Base-by-base conservation (phyloP, 2,113 vertebrate genomes). In the Corydoras sp. region DNA sequence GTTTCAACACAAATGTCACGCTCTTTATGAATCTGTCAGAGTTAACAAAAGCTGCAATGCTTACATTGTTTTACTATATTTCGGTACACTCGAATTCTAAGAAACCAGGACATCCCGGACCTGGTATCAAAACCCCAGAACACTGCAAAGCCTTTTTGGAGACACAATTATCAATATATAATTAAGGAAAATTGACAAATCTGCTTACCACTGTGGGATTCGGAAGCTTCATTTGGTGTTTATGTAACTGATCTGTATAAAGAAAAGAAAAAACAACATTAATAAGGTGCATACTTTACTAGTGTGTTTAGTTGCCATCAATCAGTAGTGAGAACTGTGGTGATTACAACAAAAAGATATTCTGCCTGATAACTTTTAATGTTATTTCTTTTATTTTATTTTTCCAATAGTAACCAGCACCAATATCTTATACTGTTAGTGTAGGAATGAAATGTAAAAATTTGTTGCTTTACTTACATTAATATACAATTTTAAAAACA, bases 31-130 rank as follows among this genome's bases (percentile, higher is more conserved):
- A 67, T 67, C 35, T 56, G 54, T 30, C 65, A 32, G 12, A 13
- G 55, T 72, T 62, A 49, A 30, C 6, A 8, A 30, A n/a, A 24
- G 62, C 59, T 55, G 18, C 24, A 67, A 15, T 48, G 65, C 30
- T 43, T 60, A 66, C 65, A 73, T 54, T 61, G 64, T 67, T 74
- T 62, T 30, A 55, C 51, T 62, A 65, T 60, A 49, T 62, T 74
- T 55, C 35, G 48, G 29, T 30, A 56, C 9, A 3, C 5, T 2
- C 65, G 68, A 24, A 68, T 74, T 68, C 53, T 68, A 55, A 18
- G 30, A 68, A 24, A 60, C 4, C 35, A 10, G 56, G 68, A 50
- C 58, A 24, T 50, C 56, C n/a, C 51, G 7, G 58, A 67, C 58
- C 51, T 68, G 31, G 53, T 53, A 18, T 56, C 30, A 49, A 64